These are phyloP conservation scores for Teleiodes luculella DNA, from an alignment of 2,888 invertebrate genomes.

Conservation along the genomic window DNA sequence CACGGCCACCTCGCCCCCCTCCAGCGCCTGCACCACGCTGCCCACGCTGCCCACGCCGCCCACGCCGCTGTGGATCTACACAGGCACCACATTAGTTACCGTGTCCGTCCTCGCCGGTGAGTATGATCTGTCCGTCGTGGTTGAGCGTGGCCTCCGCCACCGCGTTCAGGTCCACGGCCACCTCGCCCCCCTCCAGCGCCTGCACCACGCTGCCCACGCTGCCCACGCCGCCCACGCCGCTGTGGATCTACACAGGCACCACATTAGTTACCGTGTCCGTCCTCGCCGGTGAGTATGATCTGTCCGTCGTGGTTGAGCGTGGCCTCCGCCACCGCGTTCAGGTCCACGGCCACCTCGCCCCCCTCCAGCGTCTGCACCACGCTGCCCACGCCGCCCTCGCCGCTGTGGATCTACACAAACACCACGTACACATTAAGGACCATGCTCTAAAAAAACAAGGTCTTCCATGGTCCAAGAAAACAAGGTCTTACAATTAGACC, in stretches of 20 bases:
- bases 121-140: slow-evolving; percentile 95
- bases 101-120: slow-evolving; percentile 96
- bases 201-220: no score
- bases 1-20: slow-evolving; percentile 88
- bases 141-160: slow-evolving; percentile 94
- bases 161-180: slow-evolving; percentile 92
- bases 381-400: no score
- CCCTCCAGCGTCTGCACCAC: slow-evolving; percentile 88
- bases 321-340: slow-evolving; percentile 93
- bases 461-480: no score
- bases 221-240: slow-evolving; percentile 74
- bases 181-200: slow-evolving; percentile 85
- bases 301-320: slow-evolving; percentile 95
- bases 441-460: no score
- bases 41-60: no score
- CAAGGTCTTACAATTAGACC: no score
- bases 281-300: slow-evolving; percentile 96
- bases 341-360: slow-evolving; percentile 90
- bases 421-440: no score
- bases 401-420: slow-evolving; percentile 81
- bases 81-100: slow-evolving; percentile 69
- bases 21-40: slow-evolving; percentile 88
- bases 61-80: slow-evolving; percentile 81
- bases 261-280: slow-evolving; percentile 88
- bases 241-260: slow-evolving; percentile 74